Percentiles rank a stretch among this genome's conserved stretches.
Conservation (phyloP, 2,113 vertebrate species). For the Scytalopus superciliaris region DNA sequence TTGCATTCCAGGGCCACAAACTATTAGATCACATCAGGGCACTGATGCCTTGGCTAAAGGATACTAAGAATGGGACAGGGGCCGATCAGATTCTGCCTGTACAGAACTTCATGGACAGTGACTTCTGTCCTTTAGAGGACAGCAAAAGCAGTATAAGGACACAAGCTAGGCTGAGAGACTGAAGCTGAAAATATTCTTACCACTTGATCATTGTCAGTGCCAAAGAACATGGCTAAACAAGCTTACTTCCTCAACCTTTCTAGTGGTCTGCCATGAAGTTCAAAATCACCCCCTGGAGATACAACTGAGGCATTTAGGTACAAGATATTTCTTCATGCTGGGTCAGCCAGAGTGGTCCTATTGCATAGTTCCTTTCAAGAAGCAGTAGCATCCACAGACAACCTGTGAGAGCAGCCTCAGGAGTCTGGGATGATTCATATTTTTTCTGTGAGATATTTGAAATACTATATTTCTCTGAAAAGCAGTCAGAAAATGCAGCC, state of each 20-base stretch:
- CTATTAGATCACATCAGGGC: neutral
- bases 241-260: neutral
- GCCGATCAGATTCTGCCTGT: neutral
- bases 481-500: neutral
- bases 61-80: neutral
- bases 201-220: neutral
- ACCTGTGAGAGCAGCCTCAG: neutral
- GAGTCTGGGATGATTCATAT: neutral
- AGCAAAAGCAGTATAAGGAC: neutral
- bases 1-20: neutral
- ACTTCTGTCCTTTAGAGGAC: neutral
- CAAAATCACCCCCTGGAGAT: neutral
- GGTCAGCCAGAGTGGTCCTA: neutral
- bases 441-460: slow-evolving; percentile 36
- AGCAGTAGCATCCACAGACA: neutral
- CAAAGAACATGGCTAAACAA: neutral
- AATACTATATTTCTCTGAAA: neutral
- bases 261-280: neutral
- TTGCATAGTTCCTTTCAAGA: neutral
- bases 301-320: neutral
- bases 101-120: neutral
- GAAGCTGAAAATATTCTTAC: neutral
- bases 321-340: neutral
- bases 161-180: neutral
- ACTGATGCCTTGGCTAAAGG: neutral